phyloP scores from a whole-genome alignment of 2,113 vertebrate species.

The Bettongia penicillata region DNA sequence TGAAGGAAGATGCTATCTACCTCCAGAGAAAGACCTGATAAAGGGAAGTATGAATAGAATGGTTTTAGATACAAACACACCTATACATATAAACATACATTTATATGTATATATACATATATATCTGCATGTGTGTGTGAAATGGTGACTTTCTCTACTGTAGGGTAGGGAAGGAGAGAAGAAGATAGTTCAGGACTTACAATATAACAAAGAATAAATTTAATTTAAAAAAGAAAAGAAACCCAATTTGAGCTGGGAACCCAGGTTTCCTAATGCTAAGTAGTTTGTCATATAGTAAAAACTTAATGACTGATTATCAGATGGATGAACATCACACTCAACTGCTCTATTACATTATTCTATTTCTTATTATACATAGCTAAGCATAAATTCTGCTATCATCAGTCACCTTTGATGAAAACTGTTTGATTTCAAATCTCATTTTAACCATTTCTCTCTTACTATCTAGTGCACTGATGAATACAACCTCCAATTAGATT shows the following conservation, averaged over 20 bases:
- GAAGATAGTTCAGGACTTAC: background rate
- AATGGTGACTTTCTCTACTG: background rate
- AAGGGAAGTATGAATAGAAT: background rate
- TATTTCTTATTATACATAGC: background rate
- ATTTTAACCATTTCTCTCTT: slow-evolving; percentile 18
- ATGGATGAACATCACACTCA: background rate
- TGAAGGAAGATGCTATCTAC: background rate
- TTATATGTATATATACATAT: too few species aligned
- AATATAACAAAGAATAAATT: background rate
- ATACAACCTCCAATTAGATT: slow-evolving; percentile 29
- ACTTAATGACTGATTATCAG: background rate
- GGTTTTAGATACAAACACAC: too few species aligned
- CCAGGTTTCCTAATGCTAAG: background rate
- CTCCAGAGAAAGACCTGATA: background rate
- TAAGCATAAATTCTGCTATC: background rate
- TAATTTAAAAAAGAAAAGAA: background rate
- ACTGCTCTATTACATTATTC: background rate
- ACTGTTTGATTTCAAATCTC: background rate
- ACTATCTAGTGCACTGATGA: background rate
- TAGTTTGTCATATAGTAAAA: background rate
- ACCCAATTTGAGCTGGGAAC: background rate
- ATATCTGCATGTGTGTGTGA: too few species aligned
- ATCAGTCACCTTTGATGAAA: slow-evolving; percentile 20
- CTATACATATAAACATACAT: too few species aligned
- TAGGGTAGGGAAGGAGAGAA: background rate